Evolutionary conservation across 2,888 invertebrate species (phyloP).

Genomic region (Hyalella azteca): DNA sequence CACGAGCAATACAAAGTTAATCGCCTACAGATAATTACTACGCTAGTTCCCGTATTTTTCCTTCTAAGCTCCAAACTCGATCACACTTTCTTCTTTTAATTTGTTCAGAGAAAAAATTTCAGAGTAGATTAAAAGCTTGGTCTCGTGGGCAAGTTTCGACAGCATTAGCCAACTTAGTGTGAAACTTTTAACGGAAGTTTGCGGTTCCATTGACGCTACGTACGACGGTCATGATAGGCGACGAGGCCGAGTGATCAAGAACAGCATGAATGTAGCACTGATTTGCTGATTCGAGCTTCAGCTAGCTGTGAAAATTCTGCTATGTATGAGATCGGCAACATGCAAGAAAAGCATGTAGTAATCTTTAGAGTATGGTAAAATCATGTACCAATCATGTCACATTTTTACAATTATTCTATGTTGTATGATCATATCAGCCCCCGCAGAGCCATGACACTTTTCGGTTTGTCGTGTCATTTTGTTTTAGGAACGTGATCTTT

Average conservation of each 20-base stretch:
- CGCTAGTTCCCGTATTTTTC: background rate
- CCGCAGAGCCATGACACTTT: background rate
- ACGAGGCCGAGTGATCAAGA: conserved; percentile 5
- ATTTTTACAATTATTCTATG: background rate
- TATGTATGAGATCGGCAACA: background rate
- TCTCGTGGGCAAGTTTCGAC: background rate
- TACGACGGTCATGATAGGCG: too few species aligned
- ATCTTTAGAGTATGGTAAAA: background rate
- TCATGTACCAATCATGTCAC: background rate
- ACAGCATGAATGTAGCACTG: background rate
- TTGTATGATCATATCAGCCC: too few species aligned
- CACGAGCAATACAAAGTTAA: background rate
- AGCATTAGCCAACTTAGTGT: conserved; percentile 3
- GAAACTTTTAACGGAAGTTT: background rate
- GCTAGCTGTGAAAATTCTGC: background rate
- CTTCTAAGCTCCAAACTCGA: background rate
- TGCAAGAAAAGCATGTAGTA: background rate
- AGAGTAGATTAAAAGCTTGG: conserved; percentile 18
- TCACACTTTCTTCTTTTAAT: background rate
- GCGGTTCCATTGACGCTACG: conserved; percentile 22
- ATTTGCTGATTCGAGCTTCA: background rate
- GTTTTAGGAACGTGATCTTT: background rate
- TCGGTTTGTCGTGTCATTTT: background rate
- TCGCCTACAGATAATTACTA: background rate
- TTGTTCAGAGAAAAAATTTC: conserved; percentile 23